Percentiles rank a stretch among this genome's conserved stretches.
These are phyloP conservation scores for Gambusia yucatana DNA, from an alignment of 2,797 vertebrate genomes.

Conservation along the genomic window DNA sequence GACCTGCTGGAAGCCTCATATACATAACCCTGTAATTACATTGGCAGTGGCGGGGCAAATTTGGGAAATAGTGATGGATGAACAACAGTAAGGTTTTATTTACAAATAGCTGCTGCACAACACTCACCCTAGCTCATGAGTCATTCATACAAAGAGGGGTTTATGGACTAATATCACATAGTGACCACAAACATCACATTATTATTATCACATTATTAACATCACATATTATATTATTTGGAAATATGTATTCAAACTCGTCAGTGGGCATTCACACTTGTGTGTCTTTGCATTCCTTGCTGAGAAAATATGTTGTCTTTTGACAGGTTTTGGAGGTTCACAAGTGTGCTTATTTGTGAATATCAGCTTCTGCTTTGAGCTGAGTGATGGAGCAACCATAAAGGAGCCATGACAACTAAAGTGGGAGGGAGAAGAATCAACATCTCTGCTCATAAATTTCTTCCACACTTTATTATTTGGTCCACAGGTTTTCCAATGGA, in stretches of 20 bases:
- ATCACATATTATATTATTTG: neutral
- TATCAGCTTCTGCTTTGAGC: slow-evolving; percentile 58
- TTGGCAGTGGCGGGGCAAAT: slow-evolving; percentile 32
- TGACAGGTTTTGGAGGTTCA: slow-evolving; percentile 43
- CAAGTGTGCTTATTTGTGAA: slow-evolving; percentile 62
- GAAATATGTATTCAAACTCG: neutral
- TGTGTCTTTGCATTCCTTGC: slow-evolving; percentile 4
- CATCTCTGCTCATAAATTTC: slow-evolving; percentile 42
- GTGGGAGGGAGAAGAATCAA: slow-evolving; percentile 38
- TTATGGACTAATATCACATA: neutral
- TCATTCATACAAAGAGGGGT: neutral
- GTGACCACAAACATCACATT: neutral
- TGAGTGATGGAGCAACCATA: slow-evolving; percentile 56
- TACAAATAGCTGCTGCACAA: slow-evolving; percentile 26
- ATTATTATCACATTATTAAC: neutral
- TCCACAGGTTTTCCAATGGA: slow-evolving; percentile 19
- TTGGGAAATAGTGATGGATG: slow-evolving; percentile 27
- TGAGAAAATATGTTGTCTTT: slow-evolving; percentile 46
- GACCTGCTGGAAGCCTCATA: slow-evolving; percentile 13
- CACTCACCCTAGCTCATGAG: neutral
- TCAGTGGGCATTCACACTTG: neutral
- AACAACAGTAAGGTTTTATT: slow-evolving; percentile 39
- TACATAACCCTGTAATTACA: slow-evolving; percentile 52
- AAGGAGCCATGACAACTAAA: slow-evolving; percentile 59
- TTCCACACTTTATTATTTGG: slow-evolving; percentile 49